A percentile compares a stretch with the other conserved stretches of the same genome.
These are phyloP conservation scores for Grallaria varia DNA, from an alignment of 2,113 vertebrate genomes.

Conservation along the genomic window DNA sequence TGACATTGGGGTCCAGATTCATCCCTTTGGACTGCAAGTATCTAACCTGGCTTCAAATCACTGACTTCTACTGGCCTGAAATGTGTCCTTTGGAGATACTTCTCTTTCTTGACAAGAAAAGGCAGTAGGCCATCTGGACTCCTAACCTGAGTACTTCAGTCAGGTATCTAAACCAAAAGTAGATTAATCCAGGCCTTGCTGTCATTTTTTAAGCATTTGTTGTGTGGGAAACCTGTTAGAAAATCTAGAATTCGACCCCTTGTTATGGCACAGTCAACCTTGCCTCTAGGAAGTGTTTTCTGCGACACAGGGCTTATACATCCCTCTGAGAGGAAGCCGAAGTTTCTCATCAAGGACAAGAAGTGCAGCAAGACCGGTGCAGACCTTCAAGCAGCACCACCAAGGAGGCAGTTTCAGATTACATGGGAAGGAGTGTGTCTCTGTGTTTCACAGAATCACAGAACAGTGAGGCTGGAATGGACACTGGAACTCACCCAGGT, in stretches of 20 bases:
- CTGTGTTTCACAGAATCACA: not conserved
- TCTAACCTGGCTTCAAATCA: not conserved
- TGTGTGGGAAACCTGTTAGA: not conserved
- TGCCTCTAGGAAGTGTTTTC: not conserved
- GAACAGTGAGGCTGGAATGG: not conserved
- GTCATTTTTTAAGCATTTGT: not conserved
- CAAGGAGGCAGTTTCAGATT: not conserved
- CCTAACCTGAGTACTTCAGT: not conserved
- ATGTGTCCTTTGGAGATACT: not conserved
- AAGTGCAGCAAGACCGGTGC: not conserved
- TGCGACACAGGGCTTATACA: not conserved
- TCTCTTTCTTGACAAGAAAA: not conserved
- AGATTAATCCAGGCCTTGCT: not conserved
- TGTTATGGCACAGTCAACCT: not conserved
- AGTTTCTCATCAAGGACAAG: not conserved
- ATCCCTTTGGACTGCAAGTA: not conserved
- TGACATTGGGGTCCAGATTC: not conserved
- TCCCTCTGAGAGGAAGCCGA: not conserved
- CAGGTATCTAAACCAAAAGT: not conserved
- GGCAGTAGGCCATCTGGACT: not conserved
- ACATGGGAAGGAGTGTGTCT: not conserved
- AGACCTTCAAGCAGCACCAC: not conserved
- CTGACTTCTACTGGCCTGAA: not conserved
- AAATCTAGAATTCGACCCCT: not conserved
- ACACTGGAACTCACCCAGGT: not conserved